Base-by-base conservation (phyloP, 2,797 vertebrate genomes). In the Trematocara caparti region DNA sequence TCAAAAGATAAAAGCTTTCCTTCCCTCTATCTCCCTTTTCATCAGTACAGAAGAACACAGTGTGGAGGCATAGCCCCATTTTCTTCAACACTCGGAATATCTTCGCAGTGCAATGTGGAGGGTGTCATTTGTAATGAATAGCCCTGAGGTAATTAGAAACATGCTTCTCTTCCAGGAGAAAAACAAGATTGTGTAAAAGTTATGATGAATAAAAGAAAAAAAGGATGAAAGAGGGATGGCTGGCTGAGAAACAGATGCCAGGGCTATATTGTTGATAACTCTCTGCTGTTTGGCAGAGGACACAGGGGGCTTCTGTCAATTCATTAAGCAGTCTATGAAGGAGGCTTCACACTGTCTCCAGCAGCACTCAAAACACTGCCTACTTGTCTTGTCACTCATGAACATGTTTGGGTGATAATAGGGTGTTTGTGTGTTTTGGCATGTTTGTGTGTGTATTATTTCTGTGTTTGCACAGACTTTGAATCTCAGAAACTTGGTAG, bases 131-230 rank as follows among this genome's bases (percentile, higher is more conserved):
- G 91, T 94, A 96, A 96, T 93, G 92, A 95, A 95, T 94, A 90
- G 94, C 93, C 92, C 90, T 87, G 94, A 92, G 90, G 90, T 95
- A 96, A 96, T 96, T 95, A 94, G 88, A 94, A 94, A 95, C 89
- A 90, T 50, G 82, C 89, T 83, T 82, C 91, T 94, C 90, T 92
- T 95, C 90, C 86, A 85, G 87, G 89, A 90, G 89, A 84, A 92
- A 89, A 92, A 92, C 84, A 92, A 87, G 90, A 92, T 89, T 50
- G 80, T 89, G 91, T 89, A 90, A 90, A 92, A 94, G 90, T 83
- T 87, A 93, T 89, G 90, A 95, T 92, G 90, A 93, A 94, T 90
- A 90, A 90, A 92, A 80, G 90, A 75, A 83, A 80, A 82, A 51
- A 69, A 45, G 71, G 75, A 48, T 79, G 78, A 87, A 40, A 79